A percentile compares a stretch with the other conserved stretches of the same genome.
phyloP scores from a whole-genome alignment of 2,888 invertebrate genomes.

The Baccha elongata region DNA sequence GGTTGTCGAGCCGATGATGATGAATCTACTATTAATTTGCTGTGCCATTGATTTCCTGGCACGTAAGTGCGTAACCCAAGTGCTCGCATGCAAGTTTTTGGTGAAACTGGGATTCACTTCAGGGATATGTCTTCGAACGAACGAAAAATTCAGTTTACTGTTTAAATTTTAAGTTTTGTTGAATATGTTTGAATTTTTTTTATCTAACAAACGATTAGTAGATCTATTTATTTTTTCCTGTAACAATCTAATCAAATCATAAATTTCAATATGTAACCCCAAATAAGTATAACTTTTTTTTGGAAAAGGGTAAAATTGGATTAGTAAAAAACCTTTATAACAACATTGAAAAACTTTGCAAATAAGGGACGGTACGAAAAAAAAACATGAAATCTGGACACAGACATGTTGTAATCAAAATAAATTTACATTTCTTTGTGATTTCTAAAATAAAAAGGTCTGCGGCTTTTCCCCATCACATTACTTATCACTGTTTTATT shows the following conservation, averaged over 20 bases:
- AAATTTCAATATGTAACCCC: neutral
- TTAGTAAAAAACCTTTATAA: neutral
- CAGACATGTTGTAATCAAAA: constrained; percentile 7
- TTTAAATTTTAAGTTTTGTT: too few relatives aligned
- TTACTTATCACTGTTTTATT: constrained; percentile 15
- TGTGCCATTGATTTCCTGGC: too few relatives aligned
- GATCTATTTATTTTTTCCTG: too few relatives aligned
- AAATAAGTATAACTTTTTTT: neutral
- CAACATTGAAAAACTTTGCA: neutral
- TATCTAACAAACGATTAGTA: too few relatives aligned
- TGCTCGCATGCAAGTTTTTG: too few relatives aligned
- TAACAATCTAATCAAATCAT: neutral
- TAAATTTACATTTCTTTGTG: constrained; percentile 29
- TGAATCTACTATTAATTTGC: too few relatives aligned
- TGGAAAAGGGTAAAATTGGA: constrained; percentile 16
- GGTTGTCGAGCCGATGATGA: too few relatives aligned
- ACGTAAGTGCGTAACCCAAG: too few relatives aligned
- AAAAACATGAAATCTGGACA: constrained; percentile 7
- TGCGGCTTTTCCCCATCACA: neutral
- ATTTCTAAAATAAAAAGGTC: constrained; percentile 14
- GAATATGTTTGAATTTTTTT: too few relatives aligned
- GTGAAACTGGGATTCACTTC: too few relatives aligned
- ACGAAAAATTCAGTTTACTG: too few relatives aligned
- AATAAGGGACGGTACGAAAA: neutral
- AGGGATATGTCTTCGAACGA: too few relatives aligned